Evolutionary conservation across 2,888 invertebrate genomes (phyloP).

Genomic region (Junonia oenone): DNA sequence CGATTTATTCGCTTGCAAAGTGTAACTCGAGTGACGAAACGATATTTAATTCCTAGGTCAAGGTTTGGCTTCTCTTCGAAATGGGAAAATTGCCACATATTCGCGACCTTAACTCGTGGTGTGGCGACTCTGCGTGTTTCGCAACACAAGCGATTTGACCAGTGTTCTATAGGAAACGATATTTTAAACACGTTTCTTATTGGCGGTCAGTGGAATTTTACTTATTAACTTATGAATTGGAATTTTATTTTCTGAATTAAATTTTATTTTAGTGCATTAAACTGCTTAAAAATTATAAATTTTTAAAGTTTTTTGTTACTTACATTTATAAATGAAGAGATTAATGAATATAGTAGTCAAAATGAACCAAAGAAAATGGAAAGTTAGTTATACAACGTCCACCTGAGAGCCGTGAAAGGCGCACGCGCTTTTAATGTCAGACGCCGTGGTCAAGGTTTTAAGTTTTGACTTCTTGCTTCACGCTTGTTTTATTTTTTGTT

Average conservation of each 20-base stretch:
- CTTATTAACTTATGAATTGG: not conserved
- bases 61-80: conserved; percentile 74
- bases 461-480: conserved; percentile 60
- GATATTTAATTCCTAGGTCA: conserved; percentile 74
- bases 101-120: conserved; percentile 67
- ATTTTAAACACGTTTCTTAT: conserved; percentile 26
- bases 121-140: conserved; percentile 58
- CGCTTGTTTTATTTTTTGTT: conserved; percentile 33
- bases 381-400: conserved; percentile 75
- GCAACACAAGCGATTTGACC: conserved; percentile 24
- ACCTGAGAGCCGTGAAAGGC: conserved; percentile 76
- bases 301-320: too few species aligned
- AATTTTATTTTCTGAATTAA: too few species aligned
- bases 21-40: conserved; percentile 62
- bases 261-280: not conserved
- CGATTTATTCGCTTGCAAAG: conserved; percentile 39
- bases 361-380: conserved; percentile 58
- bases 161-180: conserved; percentile 27
- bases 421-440: conserved; percentile 66
- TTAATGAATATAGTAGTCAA: not conserved
- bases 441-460: conserved; percentile 74
- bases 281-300: not conserved
- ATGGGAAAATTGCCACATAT: conserved; percentile 77
- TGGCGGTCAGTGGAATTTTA: conserved; percentile 11
- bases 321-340: too few species aligned